A percentile compares a stretch with the other conserved stretches of the same genome.
These are phyloP conservation scores for Spinibarbus caldwelli DNA, from an alignment of 2,797 vertebrate species.

Conservation along the genomic window DNA sequence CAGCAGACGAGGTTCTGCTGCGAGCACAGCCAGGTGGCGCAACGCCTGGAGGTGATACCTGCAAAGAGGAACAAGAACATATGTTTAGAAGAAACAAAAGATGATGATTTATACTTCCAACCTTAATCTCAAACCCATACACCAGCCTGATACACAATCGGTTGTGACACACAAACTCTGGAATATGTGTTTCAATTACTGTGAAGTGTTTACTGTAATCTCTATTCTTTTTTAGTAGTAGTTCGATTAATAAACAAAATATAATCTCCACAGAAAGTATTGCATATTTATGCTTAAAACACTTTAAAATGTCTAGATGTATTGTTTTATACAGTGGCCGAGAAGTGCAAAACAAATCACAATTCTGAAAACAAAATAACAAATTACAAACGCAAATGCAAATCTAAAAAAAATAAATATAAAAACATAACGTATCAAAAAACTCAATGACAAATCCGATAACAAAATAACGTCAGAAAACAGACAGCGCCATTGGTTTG, in stretches of 20 bases:
- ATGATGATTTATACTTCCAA: neutral
- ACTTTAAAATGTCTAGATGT: neutral
- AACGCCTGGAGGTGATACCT: conserved; percentile 98
- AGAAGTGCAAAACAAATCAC: too few species aligned
- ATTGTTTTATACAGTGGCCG: too few species aligned
- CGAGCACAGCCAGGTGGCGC: conserved; percentile 92
- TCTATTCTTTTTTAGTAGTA: neutral
- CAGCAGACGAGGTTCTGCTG: conserved; percentile 91
- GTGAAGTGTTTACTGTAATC: neutral
- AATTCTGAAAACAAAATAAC: too few species aligned
- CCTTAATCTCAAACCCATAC: neutral
- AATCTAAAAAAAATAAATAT: too few species aligned
- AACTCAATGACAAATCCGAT: too few species aligned
- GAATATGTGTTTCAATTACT: neutral
- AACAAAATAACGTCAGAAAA: too few species aligned
- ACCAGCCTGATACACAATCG: neutral
- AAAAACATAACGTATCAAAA: too few species aligned
- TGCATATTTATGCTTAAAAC: neutral
- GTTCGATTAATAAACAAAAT: neutral
- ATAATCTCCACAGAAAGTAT: neutral
- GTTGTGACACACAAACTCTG: neutral
- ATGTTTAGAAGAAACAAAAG: neutral
- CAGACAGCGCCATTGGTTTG: too few species aligned
- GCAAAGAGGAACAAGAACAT: conserved; percentile 2
- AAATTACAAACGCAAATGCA: too few species aligned